Evolutionary conservation across 2,888 invertebrate species (phyloP).

Genomic region (Danaus chrysippus): DNA sequence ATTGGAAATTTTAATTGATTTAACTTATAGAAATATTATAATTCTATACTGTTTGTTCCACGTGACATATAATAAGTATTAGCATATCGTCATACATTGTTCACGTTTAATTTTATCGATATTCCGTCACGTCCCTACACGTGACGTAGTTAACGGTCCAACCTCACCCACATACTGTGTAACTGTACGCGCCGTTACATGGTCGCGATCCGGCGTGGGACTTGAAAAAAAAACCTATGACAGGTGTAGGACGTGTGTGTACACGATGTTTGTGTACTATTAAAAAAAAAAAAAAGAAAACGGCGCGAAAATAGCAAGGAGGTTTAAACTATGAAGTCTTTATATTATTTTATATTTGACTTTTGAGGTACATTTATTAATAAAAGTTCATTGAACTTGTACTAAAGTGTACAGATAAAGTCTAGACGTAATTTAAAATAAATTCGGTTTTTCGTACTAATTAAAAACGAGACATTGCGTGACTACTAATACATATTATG

Average conservation of each 20-base stretch:
- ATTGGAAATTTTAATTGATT: no score
- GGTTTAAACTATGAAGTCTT: no score
- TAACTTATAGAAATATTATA: no score
- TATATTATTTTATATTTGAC: neutral
- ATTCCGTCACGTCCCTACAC: constrained; percentile 36
- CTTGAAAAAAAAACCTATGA: constrained; percentile 36
- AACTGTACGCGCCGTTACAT: constrained; percentile 73
- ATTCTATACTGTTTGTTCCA: no score
- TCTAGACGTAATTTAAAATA: constrained; percentile 23
- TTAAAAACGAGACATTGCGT: constrained; percentile 3
- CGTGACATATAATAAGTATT: no score
- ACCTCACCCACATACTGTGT: constrained; percentile 75
- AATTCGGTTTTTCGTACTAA: neutral
- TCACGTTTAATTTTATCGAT: neutral
- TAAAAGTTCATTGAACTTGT: constrained; percentile 12
- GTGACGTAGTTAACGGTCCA: constrained; percentile 72
- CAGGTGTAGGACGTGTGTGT: constrained; percentile 37
- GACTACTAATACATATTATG: neutral
- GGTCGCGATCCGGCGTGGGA: constrained; percentile 65
- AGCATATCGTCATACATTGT: no score
- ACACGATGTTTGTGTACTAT: constrained; percentile 29
- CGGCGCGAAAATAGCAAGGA: constrained; percentile 13
- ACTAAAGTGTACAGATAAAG: constrained; percentile 18
- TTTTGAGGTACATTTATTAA: neutral
- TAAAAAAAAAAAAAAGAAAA: constrained; percentile 16